Conservation (phyloP, 2,797 vertebrate species). For the Poeciliopsis infans region DNA sequence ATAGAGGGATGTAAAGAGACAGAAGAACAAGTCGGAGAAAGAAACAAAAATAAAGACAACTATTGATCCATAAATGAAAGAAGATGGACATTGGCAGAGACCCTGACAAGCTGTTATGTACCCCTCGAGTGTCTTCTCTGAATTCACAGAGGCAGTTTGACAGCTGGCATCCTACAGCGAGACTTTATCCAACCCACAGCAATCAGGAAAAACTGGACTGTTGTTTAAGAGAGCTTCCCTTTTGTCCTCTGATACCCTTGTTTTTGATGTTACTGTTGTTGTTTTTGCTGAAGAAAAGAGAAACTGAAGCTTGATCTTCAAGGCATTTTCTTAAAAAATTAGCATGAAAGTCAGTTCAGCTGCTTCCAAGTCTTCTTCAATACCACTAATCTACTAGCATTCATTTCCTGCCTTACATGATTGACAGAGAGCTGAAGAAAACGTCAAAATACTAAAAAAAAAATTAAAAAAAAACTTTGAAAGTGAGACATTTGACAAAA, state of each 20-base stretch:
- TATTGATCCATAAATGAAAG: conserved; percentile 83
- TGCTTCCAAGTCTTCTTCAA: conserved; percentile 58
- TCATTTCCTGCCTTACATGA: conserved; percentile 62
- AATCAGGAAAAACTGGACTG: conserved; percentile 66
- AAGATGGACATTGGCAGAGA: conserved; percentile 72
- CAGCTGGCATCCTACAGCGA: conserved; percentile 70
- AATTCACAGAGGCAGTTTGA: conserved; percentile 79
- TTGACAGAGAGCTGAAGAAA: conserved; percentile 42
- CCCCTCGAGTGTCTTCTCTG: conserved; percentile 67
- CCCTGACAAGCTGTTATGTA: conserved; percentile 72
- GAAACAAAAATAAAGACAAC: conserved; percentile 80
- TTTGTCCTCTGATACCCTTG: conserved; percentile 55
- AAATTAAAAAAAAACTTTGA: conserved; percentile 21
- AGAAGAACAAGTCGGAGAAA: conserved; percentile 39
- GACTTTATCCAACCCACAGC: conserved; percentile 66
- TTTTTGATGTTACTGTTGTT: conserved; percentile 3
- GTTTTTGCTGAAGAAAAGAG: neutral
- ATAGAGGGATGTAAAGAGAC: conserved; percentile 45
- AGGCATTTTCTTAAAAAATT: conserved; percentile 62
- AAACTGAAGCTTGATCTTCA: conserved; percentile 35
- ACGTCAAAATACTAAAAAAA: conserved; percentile 36
- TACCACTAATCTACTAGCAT: conserved; percentile 69
- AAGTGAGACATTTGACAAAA: conserved; percentile 17
- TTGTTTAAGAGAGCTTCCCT: conserved; percentile 74
- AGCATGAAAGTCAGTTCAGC: conserved; percentile 64